Percentiles rank a stretch among this genome's conserved stretches.
Conservation (phyloP, 1,140 invertebrate genomes). For the Venturia canescens region DNA sequence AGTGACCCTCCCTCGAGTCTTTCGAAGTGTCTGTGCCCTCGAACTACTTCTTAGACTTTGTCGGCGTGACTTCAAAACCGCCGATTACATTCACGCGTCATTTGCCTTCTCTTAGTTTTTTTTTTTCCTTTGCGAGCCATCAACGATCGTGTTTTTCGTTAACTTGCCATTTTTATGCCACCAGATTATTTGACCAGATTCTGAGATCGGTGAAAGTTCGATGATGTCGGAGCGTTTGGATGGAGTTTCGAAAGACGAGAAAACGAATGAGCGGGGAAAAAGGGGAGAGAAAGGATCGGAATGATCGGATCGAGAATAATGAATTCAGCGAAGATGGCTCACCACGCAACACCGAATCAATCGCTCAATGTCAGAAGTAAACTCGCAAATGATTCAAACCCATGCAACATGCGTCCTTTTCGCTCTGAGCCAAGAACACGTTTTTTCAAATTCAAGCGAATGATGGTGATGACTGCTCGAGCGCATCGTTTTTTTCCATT, state of each 20-base stretch:
- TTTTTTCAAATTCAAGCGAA: not conserved
- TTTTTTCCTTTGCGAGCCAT: not conserved
- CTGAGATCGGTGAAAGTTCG: not conserved
- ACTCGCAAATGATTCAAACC: no score
- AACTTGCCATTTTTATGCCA: not conserved
- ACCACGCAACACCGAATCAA: constrained; percentile 46
- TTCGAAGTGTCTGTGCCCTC: not conserved
- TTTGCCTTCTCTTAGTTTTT: not conserved
- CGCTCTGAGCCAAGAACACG: constrained; percentile 48
- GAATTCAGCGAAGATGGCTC: constrained; percentile 67
- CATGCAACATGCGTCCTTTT: not conserved
- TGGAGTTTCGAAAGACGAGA: constrained; percentile 17
- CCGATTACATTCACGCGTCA: not conserved
- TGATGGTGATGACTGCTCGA: not conserved
- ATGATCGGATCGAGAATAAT: not conserved
- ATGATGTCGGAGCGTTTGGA: constrained; percentile 42
- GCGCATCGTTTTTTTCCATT: not conserved
- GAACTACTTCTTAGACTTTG: constrained; percentile 38
- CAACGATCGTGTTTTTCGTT: not conserved
- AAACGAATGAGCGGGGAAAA: not conserved
- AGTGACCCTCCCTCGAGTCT: not conserved
- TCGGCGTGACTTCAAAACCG: constrained; percentile 50
- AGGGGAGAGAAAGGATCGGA: constrained; percentile 32
- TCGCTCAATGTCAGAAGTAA: constrained; percentile 59
- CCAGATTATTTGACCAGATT: not conserved